Base-by-base conservation (phyloP, 2,888 invertebrate species). In the Dioctria rufipes region DNA sequence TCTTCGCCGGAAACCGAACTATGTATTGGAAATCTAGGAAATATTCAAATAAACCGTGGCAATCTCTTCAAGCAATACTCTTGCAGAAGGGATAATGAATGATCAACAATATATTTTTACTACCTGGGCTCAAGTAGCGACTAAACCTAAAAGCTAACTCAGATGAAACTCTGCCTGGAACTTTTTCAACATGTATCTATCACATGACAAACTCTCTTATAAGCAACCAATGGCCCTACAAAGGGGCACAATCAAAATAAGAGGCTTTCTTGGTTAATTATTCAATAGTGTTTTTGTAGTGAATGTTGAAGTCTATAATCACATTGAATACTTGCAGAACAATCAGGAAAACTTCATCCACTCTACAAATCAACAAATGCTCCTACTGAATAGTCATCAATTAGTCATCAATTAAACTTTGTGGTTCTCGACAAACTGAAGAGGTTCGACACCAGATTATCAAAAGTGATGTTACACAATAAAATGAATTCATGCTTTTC, bases 231-330 rank as follows among this genome's bases (percentile, higher is more conserved):
- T 8, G 60, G 8, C 61, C 4, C 4, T 40, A 13, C 5, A 40
- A 5, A 73, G 51, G 5, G n/a, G n/a, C n/a, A n/a, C n/a, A n/a
- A n/a, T n/a, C n/a, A n/a, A n/a, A n/a, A n/a, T n/a, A n/a, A n/a
- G n/a, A n/a, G n/a, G n/a, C n/a, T n/a, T n/a, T n/a, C n/a, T n/a
- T n/a, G n/a, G n/a, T n/a, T n/a, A n/a, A n/a, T n/a, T n/a, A n/a
- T n/a, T n/a, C n/a, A n/a, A n/a, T n/a, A 40, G 40, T 8, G 5
- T 73, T 2, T 73, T 73, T 11, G 73, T 49, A 3, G 73, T 54
- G 4, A 73, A 73, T 9, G 73, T 54, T 58, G 39, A 73, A 1
- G 73, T 73, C 3, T 58, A 58, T n/a, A 51, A 11, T n/a, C 61
- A 77, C 11, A 61, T 77, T 37, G 61, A 77, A 61, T 8, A 6